Percentiles rank a stretch among this genome's conserved stretches.
Conservation (phyloP, 2,113 vertebrate genomes). For the Bubo bubo region DNA sequence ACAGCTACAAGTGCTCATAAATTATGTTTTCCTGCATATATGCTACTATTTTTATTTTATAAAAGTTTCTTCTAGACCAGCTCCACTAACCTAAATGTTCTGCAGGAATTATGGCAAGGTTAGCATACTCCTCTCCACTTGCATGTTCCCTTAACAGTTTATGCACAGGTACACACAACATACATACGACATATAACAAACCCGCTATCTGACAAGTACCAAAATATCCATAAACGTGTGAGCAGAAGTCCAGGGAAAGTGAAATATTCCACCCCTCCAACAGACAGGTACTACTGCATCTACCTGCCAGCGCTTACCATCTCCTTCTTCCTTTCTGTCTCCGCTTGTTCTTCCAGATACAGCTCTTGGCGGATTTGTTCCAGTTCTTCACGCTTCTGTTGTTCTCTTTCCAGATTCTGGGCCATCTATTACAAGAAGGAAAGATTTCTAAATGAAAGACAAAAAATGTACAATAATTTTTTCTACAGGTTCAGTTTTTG, state of each 20-base stretch:
- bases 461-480: neutral
- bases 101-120: neutral
- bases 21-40: neutral
- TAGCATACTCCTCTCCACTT: neutral
- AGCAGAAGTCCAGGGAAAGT: neutral
- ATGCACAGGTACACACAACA: neutral
- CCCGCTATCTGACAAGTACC: neutral
- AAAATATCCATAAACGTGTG: neutral
- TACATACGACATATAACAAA: fast-evolving
- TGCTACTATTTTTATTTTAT: neutral
- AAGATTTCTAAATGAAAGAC: neutral
- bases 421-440: conserved; percentile 70
- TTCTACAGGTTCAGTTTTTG: neutral
- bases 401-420: conserved; percentile 78
- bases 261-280: neutral
- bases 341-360: conserved; percentile 85
- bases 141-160: neutral
- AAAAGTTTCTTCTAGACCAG: neutral
- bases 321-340: conserved; percentile 72
- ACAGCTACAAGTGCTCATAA: neutral
- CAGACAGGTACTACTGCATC: neutral
- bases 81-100: neutral
- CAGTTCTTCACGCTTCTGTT: conserved; percentile 81
- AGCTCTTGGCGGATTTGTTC: conserved; percentile 85
- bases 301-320: conserved; percentile 74